A percentile compares a stretch with the other conserved stretches of the same genome.
Evolutionary conservation across 2,888 invertebrate species (phyloP).

Genomic region (Pyrgus malvae): DNA sequence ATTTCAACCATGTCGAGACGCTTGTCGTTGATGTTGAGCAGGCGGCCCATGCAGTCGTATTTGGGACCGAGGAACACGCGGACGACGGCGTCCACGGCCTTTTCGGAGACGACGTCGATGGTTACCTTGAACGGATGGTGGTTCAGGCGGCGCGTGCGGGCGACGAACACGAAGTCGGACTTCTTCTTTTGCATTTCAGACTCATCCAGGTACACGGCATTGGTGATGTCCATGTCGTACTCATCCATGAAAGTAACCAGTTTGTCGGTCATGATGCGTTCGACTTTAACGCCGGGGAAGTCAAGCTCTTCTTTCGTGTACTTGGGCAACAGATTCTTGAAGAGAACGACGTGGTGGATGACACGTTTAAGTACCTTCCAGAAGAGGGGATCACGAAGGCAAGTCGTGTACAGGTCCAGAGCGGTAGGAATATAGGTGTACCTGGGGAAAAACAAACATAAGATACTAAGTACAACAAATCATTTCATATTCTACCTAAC

Average conservation of each 20-base stretch:
- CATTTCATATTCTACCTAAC: no score
- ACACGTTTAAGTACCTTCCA: conserved; percentile 86
- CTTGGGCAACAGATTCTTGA: conserved; percentile 80
- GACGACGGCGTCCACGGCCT: conserved; percentile 82
- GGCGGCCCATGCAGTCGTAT: conserved; percentile 84
- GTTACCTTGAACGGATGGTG: conserved; percentile 84
- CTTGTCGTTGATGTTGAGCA: conserved; percentile 73
- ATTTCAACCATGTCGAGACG: conserved; percentile 71
- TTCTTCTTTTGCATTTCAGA: conserved; percentile 72
- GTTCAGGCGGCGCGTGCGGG: conserved; percentile 84
- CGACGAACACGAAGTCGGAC: conserved; percentile 73
- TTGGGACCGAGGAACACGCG: conserved; percentile 87
- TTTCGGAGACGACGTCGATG: conserved; percentile 80
- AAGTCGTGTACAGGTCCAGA: conserved; percentile 84
- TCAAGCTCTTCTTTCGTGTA: conserved; percentile 83
- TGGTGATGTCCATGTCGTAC: conserved; percentile 85
- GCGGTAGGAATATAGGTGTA: conserved; percentile 81
- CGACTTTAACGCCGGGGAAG: conserved; percentile 85
- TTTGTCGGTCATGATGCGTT: conserved; percentile 83
- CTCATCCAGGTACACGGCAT: conserved; percentile 79
- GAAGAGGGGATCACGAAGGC: conserved; percentile 87
- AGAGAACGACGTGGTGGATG: conserved; percentile 77
- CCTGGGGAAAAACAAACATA: conserved; percentile 42
- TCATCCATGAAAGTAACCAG: conserved; percentile 87
- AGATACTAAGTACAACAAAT: not conserved